These are phyloP conservation scores for Acipenser ruthenus DNA, from an alignment of 2,797 vertebrate genomes.

Conservation along the genomic window DNA sequence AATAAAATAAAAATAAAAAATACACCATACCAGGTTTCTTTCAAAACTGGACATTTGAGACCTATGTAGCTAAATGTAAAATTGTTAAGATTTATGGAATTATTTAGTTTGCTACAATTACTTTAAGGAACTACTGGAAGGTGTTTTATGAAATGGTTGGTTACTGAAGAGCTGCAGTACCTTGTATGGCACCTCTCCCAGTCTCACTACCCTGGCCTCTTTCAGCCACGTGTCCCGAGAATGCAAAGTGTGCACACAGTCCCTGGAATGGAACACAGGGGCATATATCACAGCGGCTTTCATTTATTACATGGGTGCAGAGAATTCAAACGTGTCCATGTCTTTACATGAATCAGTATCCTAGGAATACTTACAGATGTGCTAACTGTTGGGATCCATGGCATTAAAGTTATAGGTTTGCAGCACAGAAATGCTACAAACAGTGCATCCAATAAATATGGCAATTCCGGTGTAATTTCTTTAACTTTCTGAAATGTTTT, in stretches of 20 bases:
- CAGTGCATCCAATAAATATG: too few species aligned
- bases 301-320: too few species aligned
- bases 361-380: not conserved
- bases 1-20: too few species aligned
- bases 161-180: constrained; percentile 39
- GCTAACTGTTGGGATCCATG: not conserved
- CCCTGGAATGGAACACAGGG: constrained; percentile 48
- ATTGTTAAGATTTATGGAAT: not conserved
- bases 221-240: constrained; percentile 94
- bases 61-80: not conserved
- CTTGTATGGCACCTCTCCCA: constrained; percentile 89
- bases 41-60: not conserved
- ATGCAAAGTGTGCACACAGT: constrained; percentile 86
- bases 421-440: too few species aligned
- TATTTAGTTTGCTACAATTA: too few species aligned
- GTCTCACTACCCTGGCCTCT: constrained; percentile 79
- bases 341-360: not conserved
- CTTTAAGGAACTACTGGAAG: too few species aligned
- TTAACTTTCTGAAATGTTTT: too few species aligned
- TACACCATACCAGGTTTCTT: not conserved
- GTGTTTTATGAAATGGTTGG: not conserved
- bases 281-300: too few species aligned
- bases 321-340: too few species aligned
- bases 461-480: too few species aligned
- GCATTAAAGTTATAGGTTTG: too few species aligned